Percentiles rank a stretch among this genome's conserved stretches.
Conservation (phyloP, 2,888 invertebrate species). For the Xylophagus ater region DNA sequence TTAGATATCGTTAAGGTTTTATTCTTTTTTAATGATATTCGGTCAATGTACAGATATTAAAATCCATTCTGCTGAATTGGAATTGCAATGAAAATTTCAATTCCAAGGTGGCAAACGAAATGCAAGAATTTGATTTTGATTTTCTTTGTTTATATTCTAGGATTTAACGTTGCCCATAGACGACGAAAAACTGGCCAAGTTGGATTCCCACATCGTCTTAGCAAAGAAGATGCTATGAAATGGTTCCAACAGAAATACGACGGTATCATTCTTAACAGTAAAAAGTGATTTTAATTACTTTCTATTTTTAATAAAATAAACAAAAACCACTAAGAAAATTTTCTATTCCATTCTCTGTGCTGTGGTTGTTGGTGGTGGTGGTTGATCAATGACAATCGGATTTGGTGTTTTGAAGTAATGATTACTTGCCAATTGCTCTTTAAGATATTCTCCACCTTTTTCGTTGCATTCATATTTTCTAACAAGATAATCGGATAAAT, state of each 20-base stretch:
- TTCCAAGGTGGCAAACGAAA: constrained; percentile 19
- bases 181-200: too few species aligned
- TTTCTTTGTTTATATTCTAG: constrained; percentile 39
- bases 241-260: too few species aligned
- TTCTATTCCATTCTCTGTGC: too few species aligned
- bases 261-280: too few species aligned
- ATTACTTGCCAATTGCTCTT: constrained; percentile 69
- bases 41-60: constrained; percentile 34
- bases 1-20: constrained; percentile 28
- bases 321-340: constrained; percentile 3
- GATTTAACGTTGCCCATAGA: constrained; percentile 93
- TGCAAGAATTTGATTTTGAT: too few species aligned
- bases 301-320: constrained; percentile 11
- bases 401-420: constrained; percentile 53
- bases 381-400: constrained; percentile 37
- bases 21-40: constrained; percentile 23
- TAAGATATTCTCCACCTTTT: constrained; percentile 75
- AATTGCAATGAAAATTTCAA: constrained; percentile 11
- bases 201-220: too few species aligned
- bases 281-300: too few species aligned
- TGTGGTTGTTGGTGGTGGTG: too few species aligned
- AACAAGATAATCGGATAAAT: constrained; percentile 50
- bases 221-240: too few species aligned
- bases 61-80: constrained; percentile 20
- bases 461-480: constrained; percentile 72